Conservation (phyloP, 2,113 vertebrate species). For the Hepsetus odoe region DNA sequence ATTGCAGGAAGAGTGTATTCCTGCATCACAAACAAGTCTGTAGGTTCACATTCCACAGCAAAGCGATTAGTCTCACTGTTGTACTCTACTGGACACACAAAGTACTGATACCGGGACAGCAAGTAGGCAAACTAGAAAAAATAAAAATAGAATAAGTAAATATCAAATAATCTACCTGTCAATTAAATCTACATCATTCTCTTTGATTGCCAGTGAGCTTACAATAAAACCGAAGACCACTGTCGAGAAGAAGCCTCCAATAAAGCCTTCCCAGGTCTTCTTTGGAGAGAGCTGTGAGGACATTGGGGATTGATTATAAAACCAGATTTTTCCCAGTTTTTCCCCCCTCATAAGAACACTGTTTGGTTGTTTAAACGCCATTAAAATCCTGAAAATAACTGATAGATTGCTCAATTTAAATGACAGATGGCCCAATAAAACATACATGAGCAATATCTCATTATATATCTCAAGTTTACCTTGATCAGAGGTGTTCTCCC, state of each 20-base stretch:
- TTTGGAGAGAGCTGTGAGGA: constrained; percentile 90
- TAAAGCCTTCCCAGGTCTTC: constrained; percentile 99
- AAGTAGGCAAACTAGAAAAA: constrained; percentile 85
- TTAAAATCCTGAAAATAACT: too few relatives aligned
- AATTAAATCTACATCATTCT: neutral
- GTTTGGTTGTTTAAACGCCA: too few relatives aligned
- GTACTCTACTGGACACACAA: constrained; percentile 92
- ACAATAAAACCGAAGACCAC: constrained; percentile 95
- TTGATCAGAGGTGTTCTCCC: constrained; percentile 97
- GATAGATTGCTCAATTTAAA: too few relatives aligned
- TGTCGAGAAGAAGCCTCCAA: constrained; percentile 94
- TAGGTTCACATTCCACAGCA: constrained; percentile 88
- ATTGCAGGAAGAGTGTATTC: constrained; percentile 84
- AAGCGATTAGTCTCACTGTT: constrained; percentile 90
- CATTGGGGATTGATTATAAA: neutral
- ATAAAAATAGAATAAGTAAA: constrained; percentile 50
- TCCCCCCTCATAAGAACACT: too few relatives aligned
- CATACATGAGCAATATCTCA: neutral
- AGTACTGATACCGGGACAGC: constrained; percentile 90
- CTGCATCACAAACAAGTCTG: constrained; percentile 88
- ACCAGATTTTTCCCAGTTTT: neutral
- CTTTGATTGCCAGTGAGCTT: constrained; percentile 68
- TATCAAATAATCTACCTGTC: neutral
- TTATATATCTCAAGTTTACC: too few relatives aligned
- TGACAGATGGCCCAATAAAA: too few relatives aligned